Conservation (phyloP, 1,140 invertebrate species). For the Paralvinella palmiformis region DNA sequence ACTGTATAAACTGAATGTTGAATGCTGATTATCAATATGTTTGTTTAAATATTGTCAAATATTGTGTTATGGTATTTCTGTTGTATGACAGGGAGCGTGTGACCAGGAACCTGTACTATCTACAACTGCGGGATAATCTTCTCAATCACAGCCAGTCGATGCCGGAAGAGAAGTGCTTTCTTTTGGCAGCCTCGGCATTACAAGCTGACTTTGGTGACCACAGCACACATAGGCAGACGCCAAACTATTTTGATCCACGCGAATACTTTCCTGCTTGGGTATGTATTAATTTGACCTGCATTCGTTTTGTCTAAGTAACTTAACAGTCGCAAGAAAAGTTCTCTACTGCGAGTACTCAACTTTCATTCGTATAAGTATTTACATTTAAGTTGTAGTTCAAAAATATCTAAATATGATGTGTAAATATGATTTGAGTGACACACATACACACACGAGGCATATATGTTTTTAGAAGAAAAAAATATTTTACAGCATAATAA, state of each 20-base stretch:
- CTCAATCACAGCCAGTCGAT: conserved; percentile 50
- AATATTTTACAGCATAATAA: too few species aligned
- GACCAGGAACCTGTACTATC: conserved; percentile 85
- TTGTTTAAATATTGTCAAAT: too few species aligned
- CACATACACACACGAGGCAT: too few species aligned
- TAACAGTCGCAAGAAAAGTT: not conserved
- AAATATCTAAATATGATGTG: too few species aligned
- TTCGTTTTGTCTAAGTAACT: not conserved
- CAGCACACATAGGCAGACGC: conserved; percentile 38
- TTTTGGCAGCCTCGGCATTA: conserved; percentile 76
- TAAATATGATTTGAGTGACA: too few species aligned
- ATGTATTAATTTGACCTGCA: conserved; percentile 20
- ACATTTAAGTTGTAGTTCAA: too few species aligned
- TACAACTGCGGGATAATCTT: conserved; percentile 87
- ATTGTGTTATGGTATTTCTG: too few species aligned
- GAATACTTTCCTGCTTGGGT: conserved; percentile 73
- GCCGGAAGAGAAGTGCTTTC: conserved; percentile 65
- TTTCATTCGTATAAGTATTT: too few species aligned
- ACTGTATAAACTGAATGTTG: too few species aligned
- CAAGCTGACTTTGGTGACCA: conserved; percentile 85
- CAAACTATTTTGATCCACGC: conserved; percentile 58
- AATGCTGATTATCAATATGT: too few species aligned
- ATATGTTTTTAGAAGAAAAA: too few species aligned
- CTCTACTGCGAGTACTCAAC: too few species aligned
- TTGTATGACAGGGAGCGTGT: conserved; percentile 78